Evolutionary conservation across 1,140 invertebrate species (phyloP).

Genomic region (Aphis gossypii): DNA sequence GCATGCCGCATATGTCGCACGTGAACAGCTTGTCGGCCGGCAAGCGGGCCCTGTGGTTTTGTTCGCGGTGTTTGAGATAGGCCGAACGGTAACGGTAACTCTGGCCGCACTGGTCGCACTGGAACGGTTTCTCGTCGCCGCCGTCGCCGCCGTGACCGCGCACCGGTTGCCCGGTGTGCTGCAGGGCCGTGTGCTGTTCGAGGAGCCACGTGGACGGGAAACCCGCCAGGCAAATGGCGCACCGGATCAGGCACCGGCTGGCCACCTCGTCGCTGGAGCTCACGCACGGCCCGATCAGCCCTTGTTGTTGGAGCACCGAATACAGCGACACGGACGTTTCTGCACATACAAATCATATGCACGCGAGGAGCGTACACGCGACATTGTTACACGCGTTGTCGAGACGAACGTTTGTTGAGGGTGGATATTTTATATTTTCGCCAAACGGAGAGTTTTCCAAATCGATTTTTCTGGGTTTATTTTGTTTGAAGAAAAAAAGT

Average conservation of each 20-base stretch:
- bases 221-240: conserved; percentile 79
- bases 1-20: conserved; percentile 88
- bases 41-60: conserved; percentile 83
- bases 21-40: conserved; percentile 89
- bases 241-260: conserved; percentile 64
- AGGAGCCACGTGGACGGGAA: conserved; percentile 83
- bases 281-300: conserved; percentile 61
- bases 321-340: conserved; percentile 63
- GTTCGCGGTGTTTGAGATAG: conserved; percentile 86
- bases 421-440: neutral
- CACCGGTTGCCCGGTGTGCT: conserved; percentile 70
- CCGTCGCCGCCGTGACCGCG: conserved; percentile 57
- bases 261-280: conserved; percentile 64
- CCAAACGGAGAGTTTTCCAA: neutral
- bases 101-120: conserved; percentile 88
- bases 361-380: neutral
- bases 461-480: neutral
- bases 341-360: conserved; percentile 63
- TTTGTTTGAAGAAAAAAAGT: neutral
- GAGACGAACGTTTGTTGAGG: neutral
- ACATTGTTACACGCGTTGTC: neutral
- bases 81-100: conserved; percentile 87
- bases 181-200: conserved; percentile 79
- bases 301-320: conserved; percentile 65
- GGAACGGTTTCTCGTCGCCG: conserved; percentile 84